Base-by-base conservation (phyloP, 2,888 invertebrate species). In the Eledone cirrhosa region DNA sequence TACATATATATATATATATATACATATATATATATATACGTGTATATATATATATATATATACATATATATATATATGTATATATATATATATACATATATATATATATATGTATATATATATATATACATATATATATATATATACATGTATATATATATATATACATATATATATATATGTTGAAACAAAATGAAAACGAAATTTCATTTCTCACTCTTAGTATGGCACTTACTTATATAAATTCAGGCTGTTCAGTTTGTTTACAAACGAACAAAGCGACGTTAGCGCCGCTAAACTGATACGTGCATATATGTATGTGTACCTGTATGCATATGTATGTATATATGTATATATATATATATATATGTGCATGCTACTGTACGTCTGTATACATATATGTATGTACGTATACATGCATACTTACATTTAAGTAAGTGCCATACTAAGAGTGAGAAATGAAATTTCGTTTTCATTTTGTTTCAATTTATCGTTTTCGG, bases 281-380 rank as follows among this genome's bases (percentile, higher is more conserved):
- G n/a, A n/a, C n/a, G n/a, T n/a, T n/a, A n/a, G n/a, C n/a, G n/a
- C n/a, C n/a, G n/a, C n/a, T n/a, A n/a, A n/a, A n/a, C n/a, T n/a
- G n/a, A n/a, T n/a, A n/a, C n/a, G n/a, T n/a, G n/a, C n/a, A 63
- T 63, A 19, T 22, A 13, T 63, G 8, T 63, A 63, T 63, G 27
- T 63, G 27, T 63, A 11, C 27, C 3, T 63, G 27, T 63, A 63
- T 63, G 8, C 27, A 4, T 63, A 63, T 63, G 27, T 63, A 63
- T 63, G 7, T 63, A 63, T 63, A 63, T 63, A 63, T 63, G 24
- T 63, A 63, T 63, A 63, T 63, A 63, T 63, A 63, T 63, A 63
- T 63, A 63, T 63, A 63, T 63, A 11, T 24, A 7, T 48, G 19
- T 16, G 13, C 53, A n/a, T n/a, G n/a, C n/a, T n/a, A n/a, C n/a